Evolutionary conservation across 2,888 invertebrate genomes (phyloP).

Genomic region (Dasysyrphus albostriatus): DNA sequence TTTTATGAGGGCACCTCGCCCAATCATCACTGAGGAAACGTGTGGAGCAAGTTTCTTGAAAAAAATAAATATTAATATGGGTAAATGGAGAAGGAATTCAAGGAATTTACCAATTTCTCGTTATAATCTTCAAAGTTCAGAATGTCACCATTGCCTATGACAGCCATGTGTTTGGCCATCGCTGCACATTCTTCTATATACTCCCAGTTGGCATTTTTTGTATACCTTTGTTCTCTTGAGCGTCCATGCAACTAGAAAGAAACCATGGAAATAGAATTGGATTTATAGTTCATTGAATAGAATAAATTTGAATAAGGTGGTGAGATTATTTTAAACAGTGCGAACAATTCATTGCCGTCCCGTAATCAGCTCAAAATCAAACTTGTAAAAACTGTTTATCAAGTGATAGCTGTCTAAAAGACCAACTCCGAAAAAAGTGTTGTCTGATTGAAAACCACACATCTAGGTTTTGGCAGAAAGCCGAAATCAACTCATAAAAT

Average conservation of each 20-base stretch:
- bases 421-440: too few species aligned
- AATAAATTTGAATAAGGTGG: too few species aligned
- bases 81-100: constrained; percentile 58
- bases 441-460: too few species aligned
- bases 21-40: constrained; percentile 94
- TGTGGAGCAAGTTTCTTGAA: constrained; percentile 85
- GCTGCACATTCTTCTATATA: constrained; percentile 96
- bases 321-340: too few species aligned
- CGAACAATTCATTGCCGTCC: too few species aligned
- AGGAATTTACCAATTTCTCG: constrained; percentile 84
- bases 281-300: too few species aligned
- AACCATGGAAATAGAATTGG: background rate
- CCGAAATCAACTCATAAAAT: too few species aligned
- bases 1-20: constrained; percentile 97
- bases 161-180: constrained; percentile 86
- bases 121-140: constrained; percentile 94
- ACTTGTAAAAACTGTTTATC: too few species aligned
- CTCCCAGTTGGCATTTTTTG: constrained; percentile 96
- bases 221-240: constrained; percentile 97
- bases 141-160: constrained; percentile 98
- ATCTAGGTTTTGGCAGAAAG: too few species aligned
- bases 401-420: too few species aligned
- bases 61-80: constrained; percentile 1
- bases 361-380: too few species aligned
- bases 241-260: constrained; percentile 91